A percentile compares a stretch with the other conserved stretches of the same genome.
phyloP scores from a whole-genome alignment of 2,797 vertebrate genomes.

The Poecilia wingei region DNA sequence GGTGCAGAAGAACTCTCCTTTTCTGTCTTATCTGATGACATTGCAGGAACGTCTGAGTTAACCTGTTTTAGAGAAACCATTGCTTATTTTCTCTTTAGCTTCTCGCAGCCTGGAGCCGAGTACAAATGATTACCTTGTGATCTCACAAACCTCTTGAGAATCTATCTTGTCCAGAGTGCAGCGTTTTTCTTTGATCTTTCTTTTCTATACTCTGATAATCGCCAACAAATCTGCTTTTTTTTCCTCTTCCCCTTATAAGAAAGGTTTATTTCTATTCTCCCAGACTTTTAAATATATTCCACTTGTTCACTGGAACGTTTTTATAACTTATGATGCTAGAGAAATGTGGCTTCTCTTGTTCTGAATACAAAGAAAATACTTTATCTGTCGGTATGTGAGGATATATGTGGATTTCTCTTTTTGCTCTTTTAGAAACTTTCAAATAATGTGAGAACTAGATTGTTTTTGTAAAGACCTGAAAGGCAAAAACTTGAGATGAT shows the following conservation, averaged over 20 bases:
- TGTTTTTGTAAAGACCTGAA: background rate
- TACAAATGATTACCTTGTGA: background rate
- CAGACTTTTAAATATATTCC: background rate
- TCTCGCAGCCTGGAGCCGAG: background rate
- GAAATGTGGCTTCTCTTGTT: background rate
- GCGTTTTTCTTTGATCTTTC: background rate
- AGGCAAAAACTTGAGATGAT: background rate
- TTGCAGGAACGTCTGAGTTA: background rate
- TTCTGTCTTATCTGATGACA: conserved; percentile 4
- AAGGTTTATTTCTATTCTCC: background rate
- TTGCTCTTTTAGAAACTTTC: background rate
- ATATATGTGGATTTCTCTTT: background rate
- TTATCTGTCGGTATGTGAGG: background rate
- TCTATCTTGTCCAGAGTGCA: background rate
- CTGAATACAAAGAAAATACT: background rate
- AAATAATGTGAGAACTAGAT: background rate
- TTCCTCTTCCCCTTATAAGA: background rate
- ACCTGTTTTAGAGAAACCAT: conserved; percentile 7
- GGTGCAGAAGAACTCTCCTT: background rate
- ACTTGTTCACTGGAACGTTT: background rate
- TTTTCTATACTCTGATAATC: background rate
- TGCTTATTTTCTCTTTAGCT: conserved; percentile 5
- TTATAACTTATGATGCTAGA: background rate
- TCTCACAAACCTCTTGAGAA: conserved; percentile 6
- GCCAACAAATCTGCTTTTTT: background rate